Conservation (phyloP, 2,797 vertebrate species). For the Crossoptilon crossoptilon region DNA sequence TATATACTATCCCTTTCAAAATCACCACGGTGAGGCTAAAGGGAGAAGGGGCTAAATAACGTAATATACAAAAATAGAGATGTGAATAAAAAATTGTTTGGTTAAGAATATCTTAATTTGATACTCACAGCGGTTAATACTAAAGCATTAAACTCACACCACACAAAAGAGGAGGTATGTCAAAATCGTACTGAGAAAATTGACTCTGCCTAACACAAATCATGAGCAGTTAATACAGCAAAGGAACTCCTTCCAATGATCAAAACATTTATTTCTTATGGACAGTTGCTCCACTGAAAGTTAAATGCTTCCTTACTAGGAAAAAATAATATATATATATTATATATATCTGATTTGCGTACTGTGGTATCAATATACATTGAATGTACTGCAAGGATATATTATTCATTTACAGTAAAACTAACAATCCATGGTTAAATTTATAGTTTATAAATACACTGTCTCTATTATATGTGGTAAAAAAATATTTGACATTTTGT, state of each 20-base stretch:
- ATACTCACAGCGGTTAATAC: conserved; percentile 76
- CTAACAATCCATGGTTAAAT: conserved; percentile 81
- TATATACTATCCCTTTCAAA: conserved; percentile 31
- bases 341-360: conserved; percentile 81
- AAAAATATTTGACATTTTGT: conserved; percentile 89
- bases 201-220: conserved; percentile 65
- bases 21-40: neutral
- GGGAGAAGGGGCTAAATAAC: conserved; percentile 45
- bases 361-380: conserved; percentile 84
- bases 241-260: conserved; percentile 51
- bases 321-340: conserved; percentile 64
- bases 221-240: conserved; percentile 56
- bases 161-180: conserved; percentile 72
- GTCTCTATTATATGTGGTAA: conserved; percentile 90
- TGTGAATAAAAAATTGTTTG: conserved; percentile 69
- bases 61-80: conserved; percentile 63
- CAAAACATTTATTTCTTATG: conserved; percentile 64
- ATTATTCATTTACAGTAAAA: conserved; percentile 88
- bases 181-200: conserved; percentile 67
- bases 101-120: conserved; percentile 65
- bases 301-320: conserved; percentile 75
- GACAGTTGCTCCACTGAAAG: conserved; percentile 82
- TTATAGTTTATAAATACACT: conserved; percentile 93
- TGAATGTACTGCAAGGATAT: conserved; percentile 91
- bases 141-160: conserved; percentile 68